Evolutionary conservation across 2,113 vertebrate genomes (phyloP).

Genomic region (Conger conger): DNA sequence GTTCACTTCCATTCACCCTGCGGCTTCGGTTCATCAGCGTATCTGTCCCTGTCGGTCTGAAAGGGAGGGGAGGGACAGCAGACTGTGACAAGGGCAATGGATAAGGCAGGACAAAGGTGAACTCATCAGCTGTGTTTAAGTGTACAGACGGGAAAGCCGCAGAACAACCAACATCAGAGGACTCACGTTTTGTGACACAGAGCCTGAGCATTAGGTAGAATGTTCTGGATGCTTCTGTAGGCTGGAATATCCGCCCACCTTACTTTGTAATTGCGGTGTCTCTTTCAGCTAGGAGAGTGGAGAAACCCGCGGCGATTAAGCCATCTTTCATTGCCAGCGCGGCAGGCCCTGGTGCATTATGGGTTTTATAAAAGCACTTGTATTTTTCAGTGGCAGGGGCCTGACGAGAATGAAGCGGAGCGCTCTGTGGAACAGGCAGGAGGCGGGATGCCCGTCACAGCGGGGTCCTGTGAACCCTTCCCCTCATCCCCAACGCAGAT

Average conservation of each 20-base stretch:
- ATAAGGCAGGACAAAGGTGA: too few relatives aligned
- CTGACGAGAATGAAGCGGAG: conserved; percentile 5
- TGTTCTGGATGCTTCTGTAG: neutral
- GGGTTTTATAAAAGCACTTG: neutral
- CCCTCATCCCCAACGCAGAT: neutral
- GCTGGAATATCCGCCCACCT: too few relatives aligned
- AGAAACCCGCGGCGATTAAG: conserved; percentile 41
- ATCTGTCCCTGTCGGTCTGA: neutral
- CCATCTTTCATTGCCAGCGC: conserved; percentile 44
- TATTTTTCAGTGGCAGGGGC: conserved; percentile 20
- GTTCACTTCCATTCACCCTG: neutral
- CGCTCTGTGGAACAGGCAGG: neutral
- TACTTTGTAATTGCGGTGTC: neutral
- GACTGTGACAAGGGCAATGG: too few relatives aligned
- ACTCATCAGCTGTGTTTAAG: neutral
- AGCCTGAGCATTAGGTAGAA: neutral
- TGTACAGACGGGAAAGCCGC: neutral
- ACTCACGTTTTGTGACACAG: neutral
- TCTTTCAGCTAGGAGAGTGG: conserved; percentile 18
- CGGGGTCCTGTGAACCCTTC: conserved; percentile 13
- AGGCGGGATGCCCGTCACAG: neutral
- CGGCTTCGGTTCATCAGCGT: neutral
- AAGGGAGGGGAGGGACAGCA: neutral
- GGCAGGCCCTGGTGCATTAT: neutral
- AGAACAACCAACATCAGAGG: neutral